Evolutionary conservation across 1,140 invertebrate genomes (phyloP).

Genomic region (Listronotus oregonensis): DNA sequence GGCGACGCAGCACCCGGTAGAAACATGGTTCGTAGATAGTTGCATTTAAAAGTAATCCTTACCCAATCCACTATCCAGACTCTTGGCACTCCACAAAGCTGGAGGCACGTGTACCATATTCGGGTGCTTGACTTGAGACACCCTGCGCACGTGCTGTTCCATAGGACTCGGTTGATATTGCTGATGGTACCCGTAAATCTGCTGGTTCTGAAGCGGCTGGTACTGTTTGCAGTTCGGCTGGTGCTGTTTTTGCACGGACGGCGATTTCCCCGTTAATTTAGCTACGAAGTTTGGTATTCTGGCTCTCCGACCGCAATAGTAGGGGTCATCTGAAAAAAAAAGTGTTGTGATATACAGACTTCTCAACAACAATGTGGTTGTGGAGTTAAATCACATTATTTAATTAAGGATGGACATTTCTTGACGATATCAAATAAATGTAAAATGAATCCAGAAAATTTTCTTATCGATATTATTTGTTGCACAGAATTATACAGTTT

Average conservation of each 20-base stretch:
- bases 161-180: constrained; percentile 3
- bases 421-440: too few relatives aligned
- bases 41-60: too few relatives aligned
- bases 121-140: constrained; percentile 29
- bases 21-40: too few relatives aligned
- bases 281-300: constrained; percentile 79
- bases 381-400: too few relatives aligned
- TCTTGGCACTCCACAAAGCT: constrained; percentile 26
- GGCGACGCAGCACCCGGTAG: too few relatives aligned
- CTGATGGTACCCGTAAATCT: constrained; percentile 30
- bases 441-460: too few relatives aligned
- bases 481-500: too few relatives aligned
- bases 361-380: too few relatives aligned
- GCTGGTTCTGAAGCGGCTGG: constrained; percentile 13
- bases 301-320: constrained; percentile 89
- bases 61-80: constrained; percentile 37
- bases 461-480: too few relatives aligned
- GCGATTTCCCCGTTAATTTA: constrained; percentile 56
- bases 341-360: too few relatives aligned
- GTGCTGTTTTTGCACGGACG: constrained; percentile 4
- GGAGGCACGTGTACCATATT: neutral
- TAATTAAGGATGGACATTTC: too few relatives aligned
- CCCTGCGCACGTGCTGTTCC: constrained; percentile 28
- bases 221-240: constrained; percentile 19
- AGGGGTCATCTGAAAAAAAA: constrained; percentile 71